Percentiles rank a stretch among this genome's conserved stretches.
phyloP scores from a whole-genome alignment of 1,140 invertebrate species.

The Frieseomelitta varia region DNA sequence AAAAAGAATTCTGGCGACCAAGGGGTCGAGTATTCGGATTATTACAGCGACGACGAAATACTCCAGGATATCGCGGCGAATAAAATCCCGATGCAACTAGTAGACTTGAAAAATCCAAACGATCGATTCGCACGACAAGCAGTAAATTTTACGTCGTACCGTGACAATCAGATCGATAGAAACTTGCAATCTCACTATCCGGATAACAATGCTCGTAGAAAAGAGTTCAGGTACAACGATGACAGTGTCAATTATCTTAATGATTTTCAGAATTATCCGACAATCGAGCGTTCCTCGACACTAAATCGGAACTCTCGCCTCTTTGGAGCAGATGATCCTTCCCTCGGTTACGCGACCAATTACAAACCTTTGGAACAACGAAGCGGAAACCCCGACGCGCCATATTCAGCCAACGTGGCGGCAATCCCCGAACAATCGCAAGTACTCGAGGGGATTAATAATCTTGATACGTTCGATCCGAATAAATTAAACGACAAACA shows the following conservation, averaged over 20 bases:
- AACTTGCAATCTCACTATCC: not conserved
- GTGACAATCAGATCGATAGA: not conserved
- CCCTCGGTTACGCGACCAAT: not conserved
- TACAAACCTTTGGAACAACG: not conserved
- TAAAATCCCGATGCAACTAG: conserved; percentile 37
- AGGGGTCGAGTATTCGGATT: conserved; percentile 60
- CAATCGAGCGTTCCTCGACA: not conserved
- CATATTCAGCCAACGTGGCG: not conserved
- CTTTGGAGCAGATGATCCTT: not conserved
- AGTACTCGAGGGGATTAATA: not conserved
- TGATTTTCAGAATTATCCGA: conserved; percentile 11
- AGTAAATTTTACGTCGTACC: conserved; percentile 22
- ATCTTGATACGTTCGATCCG: not conserved
- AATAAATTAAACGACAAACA: not conserved
- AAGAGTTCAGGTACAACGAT: not conserved
- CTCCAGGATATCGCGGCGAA: conserved; percentile 37
- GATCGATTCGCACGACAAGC: conserved; percentile 48
- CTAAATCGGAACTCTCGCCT: conserved; percentile 4
- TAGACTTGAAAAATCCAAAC: conserved; percentile 1
- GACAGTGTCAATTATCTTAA: not conserved
- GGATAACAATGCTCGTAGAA: conserved; percentile 3
- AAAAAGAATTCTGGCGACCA: conserved; percentile 43
- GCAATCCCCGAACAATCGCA: not conserved
- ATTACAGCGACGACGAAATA: conserved; percentile 56
- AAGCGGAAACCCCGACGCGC: not conserved